Percentiles rank a stretch among this genome's conserved stretches.
Conservation (phyloP, 2,113 vertebrate species). For the Narcine bancroftii region DNA sequence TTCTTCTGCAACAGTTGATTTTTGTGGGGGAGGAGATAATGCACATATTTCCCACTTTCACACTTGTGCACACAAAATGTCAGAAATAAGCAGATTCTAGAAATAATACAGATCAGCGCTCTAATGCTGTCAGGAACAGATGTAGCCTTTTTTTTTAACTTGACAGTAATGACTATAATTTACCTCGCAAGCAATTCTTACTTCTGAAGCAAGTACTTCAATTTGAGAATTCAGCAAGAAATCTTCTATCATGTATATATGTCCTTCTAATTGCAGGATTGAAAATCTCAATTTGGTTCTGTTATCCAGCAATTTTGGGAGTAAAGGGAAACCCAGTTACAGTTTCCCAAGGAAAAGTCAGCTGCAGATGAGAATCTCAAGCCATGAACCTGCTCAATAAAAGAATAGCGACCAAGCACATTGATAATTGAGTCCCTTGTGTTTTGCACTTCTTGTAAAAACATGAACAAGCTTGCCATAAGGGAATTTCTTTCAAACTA, state of each 20-base stretch:
- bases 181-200: background rate
- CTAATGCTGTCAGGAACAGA: constrained; percentile 6
- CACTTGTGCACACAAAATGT: background rate
- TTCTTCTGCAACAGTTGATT: background rate
- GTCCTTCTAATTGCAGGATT: background rate
- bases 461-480: background rate
- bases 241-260: too few species aligned
- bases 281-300: background rate
- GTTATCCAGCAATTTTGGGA: background rate
- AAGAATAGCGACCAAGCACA: background rate
- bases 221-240: background rate
- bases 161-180: background rate
- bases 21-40: background rate
- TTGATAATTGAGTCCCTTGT: background rate
- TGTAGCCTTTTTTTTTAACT: background rate
- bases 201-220: background rate
- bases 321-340: background rate
- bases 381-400: background rate
- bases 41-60: background rate
- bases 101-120: constrained; percentile 5
- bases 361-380: background rate
- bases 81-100: background rate
- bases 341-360: background rate
- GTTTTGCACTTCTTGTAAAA: background rate
- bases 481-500: background rate